phyloP scores from a whole-genome alignment of 92 coral and sea anemone genomes.

The Palythoa grandis region DNA sequence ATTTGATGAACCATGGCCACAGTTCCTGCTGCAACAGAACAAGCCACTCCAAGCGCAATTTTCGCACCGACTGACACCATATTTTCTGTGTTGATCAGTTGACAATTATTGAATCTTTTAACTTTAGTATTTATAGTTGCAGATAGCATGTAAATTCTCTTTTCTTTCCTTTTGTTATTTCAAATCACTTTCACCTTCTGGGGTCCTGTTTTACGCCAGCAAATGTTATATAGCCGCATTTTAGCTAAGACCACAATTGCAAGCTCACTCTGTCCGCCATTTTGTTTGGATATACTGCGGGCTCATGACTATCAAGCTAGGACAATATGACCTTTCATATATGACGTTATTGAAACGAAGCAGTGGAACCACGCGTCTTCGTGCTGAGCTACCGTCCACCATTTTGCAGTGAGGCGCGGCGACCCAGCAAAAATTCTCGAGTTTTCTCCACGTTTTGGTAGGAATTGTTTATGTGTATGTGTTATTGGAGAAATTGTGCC shows the following conservation, averaged over 20 bases:
- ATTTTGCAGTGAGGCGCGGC: constrained; percentile 77
- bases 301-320: neutral
- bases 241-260: too few species aligned
- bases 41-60: constrained; percentile 76
- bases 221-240: too few species aligned
- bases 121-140: neutral
- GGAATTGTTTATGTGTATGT: constrained; percentile 5
- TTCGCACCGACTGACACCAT: constrained; percentile 87
- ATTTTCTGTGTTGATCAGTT: neutral
- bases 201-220: too few species aligned
- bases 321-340: constrained; percentile 6
- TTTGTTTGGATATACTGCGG: constrained; percentile 31
- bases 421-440: constrained; percentile 68
- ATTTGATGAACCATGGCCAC: constrained; percentile 82
- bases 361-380: constrained; percentile 81
- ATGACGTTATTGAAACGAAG: constrained; percentile 34
- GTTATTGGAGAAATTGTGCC: neutral
- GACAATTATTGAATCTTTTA: neutral
- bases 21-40: constrained; percentile 78
- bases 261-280: constrained; percentile 28
- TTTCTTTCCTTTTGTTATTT: neutral
- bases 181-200: neutral
- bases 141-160: neutral
- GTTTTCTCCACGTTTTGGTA: constrained; percentile 55
- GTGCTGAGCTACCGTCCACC: constrained; percentile 74